Percentiles rank a stretch among this genome's conserved stretches.
These are phyloP conservation scores for Anas capensis DNA, from an alignment of 2,797 vertebrate genomes.

Conservation along the genomic window DNA sequence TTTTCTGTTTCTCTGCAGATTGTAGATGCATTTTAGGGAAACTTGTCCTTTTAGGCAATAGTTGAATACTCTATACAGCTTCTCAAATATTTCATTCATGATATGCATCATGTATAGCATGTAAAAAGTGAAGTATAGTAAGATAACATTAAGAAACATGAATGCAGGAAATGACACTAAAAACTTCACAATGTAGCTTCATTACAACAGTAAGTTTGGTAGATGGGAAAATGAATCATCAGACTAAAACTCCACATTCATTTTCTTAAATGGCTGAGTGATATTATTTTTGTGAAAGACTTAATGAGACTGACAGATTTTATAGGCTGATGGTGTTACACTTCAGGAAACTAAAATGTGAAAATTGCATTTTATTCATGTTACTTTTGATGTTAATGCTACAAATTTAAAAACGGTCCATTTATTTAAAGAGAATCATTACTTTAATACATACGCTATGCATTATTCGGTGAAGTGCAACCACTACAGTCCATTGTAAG, in stretches of 20 bases:
- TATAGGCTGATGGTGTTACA: neutral
- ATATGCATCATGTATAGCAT: neutral
- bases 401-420: neutral
- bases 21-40: neutral
- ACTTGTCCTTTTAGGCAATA: neutral
- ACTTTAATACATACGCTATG: neutral
- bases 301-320: neutral
- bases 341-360: neutral
- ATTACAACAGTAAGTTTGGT: neutral
- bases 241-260: neutral
- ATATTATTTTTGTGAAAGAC: neutral
- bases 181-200: neutral
- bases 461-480: neutral
- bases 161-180: neutral
- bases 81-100: neutral
- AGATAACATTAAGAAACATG: neutral
- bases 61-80: neutral
- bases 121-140: neutral
- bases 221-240: neutral
- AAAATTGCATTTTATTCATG: neutral
- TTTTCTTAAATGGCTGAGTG: neutral
- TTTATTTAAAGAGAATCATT: conserved; percentile 10
- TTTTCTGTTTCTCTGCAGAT: neutral
- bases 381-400: neutral
- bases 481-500: neutral